Percentiles rank a stretch among this genome's conserved stretches.
These are phyloP conservation scores for Colaptes auratus DNA, from an alignment of 2,113 vertebrate genomes.

Conservation along the genomic window DNA sequence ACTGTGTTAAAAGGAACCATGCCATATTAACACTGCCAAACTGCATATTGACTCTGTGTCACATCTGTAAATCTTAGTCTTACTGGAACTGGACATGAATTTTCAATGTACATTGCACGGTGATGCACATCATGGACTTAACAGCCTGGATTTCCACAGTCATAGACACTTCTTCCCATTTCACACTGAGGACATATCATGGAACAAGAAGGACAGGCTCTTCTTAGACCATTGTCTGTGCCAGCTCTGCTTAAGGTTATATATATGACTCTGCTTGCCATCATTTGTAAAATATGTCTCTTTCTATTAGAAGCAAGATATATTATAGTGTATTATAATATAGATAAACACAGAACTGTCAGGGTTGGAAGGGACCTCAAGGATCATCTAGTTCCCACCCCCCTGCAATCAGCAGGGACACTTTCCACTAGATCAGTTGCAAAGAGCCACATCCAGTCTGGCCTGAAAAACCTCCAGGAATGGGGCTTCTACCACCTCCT, in stretches of 20 bases:
- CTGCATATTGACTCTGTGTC: neutral
- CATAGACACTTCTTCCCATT: neutral
- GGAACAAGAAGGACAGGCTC: neutral
- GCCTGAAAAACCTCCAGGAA: no score
- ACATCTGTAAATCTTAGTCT: neutral
- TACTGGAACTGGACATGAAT: neutral
- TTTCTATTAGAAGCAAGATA: neutral
- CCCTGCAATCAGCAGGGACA: no score
- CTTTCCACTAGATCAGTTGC: no score
- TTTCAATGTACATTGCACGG: neutral
- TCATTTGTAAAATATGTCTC: neutral
- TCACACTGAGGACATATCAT: neutral
- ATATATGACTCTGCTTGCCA: neutral
- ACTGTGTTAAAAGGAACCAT: no score
- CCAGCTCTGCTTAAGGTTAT: neutral
- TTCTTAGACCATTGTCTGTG: neutral
- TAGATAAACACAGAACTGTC: no score
- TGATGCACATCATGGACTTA: rapidly evolving
- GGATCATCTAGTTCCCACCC: no score
- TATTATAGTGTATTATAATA: neutral
- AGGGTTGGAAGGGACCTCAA: no score
- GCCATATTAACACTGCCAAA: no score
- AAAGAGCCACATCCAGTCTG: no score
- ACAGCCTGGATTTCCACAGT: neutral
- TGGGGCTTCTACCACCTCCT: no score